Evolutionary conservation across 92 coral and sea anemone genomes (phyloP).

Genomic region (Phenganax stokvisi): DNA sequence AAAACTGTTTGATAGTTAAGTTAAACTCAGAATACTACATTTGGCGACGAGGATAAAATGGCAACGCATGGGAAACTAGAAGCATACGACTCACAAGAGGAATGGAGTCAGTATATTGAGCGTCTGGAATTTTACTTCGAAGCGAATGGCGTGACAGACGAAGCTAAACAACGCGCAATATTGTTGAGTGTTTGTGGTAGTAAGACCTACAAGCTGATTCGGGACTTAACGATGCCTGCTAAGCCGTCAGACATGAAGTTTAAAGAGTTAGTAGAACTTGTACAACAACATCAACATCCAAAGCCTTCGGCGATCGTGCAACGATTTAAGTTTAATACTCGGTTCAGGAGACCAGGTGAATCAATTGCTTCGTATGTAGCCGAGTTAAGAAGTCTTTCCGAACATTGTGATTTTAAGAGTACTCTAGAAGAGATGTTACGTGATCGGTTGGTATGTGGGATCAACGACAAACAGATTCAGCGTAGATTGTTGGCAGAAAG

Average conservation of each 20-base stretch:
- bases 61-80: constrained; percentile 13
- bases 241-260: constrained; percentile 37
- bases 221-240: constrained; percentile 37
- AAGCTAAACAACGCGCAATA: constrained; percentile 42
- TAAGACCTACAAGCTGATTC: constrained; percentile 45
- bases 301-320: constrained; percentile 38
- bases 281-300: constrained; percentile 39
- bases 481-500: constrained; percentile 11
- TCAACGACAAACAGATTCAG: constrained; percentile 29
- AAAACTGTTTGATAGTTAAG: too few species aligned
- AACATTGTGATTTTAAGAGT: constrained; percentile 45
- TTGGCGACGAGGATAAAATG: constrained; percentile 41
- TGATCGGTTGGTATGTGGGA: constrained; percentile 48
- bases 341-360: constrained; percentile 45
- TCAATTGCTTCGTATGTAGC: constrained; percentile 28
- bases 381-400: constrained; percentile 35
- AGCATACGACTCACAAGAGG: constrained; percentile 37
- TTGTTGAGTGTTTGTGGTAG: constrained; percentile 40
- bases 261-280: constrained; percentile 37
- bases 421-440: constrained; percentile 48
- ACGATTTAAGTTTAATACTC: constrained; percentile 49
- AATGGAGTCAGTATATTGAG: constrained; percentile 43
- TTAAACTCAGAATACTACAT: background rate
- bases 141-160: constrained; percentile 41
- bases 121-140: constrained; percentile 30